These are phyloP conservation scores for Nymphalis io DNA, from an alignment of 1,140 invertebrate genomes.

Conservation along the genomic window DNA sequence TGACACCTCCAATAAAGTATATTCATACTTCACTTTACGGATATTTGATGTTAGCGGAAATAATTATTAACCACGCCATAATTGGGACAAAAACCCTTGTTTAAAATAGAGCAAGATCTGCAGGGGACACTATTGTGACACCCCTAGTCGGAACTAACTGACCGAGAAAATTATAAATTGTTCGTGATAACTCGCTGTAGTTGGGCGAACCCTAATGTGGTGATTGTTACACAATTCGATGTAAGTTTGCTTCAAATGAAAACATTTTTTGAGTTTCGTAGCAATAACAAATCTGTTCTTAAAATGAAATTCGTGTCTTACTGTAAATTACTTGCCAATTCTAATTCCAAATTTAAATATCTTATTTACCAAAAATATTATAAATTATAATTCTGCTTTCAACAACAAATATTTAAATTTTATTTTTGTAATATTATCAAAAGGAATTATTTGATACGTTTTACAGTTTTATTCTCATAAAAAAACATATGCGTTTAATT, in stretches of 20 bases:
- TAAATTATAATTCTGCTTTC: no score
- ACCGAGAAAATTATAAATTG: conserved; percentile 72
- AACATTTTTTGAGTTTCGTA: not conserved
- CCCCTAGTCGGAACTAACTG: conserved; percentile 51
- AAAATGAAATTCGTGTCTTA: no score
- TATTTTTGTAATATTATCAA: no score
- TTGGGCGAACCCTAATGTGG: conserved; percentile 33
- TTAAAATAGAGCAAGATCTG: conserved; percentile 67
- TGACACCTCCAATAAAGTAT: not conserved
- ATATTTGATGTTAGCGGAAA: conserved; percentile 60
- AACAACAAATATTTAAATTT: no score
- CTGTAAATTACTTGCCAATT: no score
- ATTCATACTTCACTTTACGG: conserved; percentile 17
- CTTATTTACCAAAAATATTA: no score
- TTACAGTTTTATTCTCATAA: no score
- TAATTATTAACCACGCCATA: conserved; percentile 67
- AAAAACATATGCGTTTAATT: no score
- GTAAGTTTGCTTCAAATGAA: not conserved
- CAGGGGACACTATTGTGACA: conserved; percentile 67
- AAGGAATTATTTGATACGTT: no score
- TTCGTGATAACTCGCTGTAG: conserved; percentile 70
- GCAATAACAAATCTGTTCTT: no score
- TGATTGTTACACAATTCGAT: not conserved
- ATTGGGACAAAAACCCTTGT: conserved; percentile 76
- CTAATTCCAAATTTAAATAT: no score